A percentile compares a stretch with the other conserved stretches of the same genome.
Evolutionary conservation across 2,113 vertebrate species (phyloP).

Genomic region (Syrrhaptes paradoxus): DNA sequence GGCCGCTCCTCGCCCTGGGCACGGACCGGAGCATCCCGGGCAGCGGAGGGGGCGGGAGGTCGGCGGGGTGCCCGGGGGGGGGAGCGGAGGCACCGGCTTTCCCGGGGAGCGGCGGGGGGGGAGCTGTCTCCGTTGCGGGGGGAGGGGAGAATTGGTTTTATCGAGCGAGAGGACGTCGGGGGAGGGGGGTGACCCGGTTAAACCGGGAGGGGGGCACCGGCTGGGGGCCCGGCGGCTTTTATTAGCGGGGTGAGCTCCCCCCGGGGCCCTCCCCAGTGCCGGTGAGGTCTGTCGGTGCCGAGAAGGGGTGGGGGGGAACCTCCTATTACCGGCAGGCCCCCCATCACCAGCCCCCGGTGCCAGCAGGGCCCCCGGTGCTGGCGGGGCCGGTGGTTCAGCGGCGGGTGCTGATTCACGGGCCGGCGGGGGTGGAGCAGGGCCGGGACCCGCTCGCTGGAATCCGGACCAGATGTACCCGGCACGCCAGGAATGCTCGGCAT

Average conservation of each 20-base stretch:
- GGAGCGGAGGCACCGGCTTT: too few species aligned
- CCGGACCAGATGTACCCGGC: constrained; percentile 96
- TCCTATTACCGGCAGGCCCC: background rate
- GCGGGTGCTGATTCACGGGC: constrained; percentile 72
- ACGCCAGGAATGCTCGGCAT: constrained; percentile 91
- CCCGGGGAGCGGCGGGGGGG: too few species aligned
- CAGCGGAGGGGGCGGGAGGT: too few species aligned
- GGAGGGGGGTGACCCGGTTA: background rate
- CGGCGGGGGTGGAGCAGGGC: constrained; percentile 80
- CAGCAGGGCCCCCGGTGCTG: background rate
- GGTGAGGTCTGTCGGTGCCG: background rate
- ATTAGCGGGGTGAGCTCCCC: background rate
- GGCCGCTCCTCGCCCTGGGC: background rate
- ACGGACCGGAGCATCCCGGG: background rate
- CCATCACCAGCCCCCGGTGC: background rate
- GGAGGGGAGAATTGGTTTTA: too few species aligned
- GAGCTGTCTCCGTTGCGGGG: too few species aligned
- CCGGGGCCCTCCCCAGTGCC: background rate
- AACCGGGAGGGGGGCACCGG: background rate
- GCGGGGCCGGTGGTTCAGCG: background rate
- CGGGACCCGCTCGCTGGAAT: constrained; percentile 87
- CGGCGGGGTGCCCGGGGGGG: too few species aligned
- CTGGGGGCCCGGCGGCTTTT: background rate
- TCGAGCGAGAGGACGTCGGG: too few species aligned
- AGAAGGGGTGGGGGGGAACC: background rate